These are phyloP conservation scores for Lepus oiostolus DNA, from an alignment of 2,797 vertebrate species.

Conservation along the genomic window DNA sequence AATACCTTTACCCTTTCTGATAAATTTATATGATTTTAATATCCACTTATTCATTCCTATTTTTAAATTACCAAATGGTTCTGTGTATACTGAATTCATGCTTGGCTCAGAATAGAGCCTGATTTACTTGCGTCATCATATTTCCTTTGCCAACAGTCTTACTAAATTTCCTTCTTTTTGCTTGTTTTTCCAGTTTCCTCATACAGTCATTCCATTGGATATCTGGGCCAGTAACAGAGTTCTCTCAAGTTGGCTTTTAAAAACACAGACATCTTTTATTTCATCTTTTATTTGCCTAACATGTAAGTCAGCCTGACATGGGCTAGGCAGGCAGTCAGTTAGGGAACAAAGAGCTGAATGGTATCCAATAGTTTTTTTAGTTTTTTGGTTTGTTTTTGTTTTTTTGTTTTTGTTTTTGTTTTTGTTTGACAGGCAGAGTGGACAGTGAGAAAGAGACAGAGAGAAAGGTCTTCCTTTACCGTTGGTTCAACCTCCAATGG, in stretches of 20 bases:
- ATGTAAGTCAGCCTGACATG: not conserved
- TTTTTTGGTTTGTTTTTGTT: too few species aligned
- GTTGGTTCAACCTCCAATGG: too few species aligned
- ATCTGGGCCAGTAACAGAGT: not conserved
- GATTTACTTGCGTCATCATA: not conserved
- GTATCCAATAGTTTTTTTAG: too few species aligned
- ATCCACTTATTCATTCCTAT: not conserved
- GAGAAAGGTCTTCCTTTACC: too few species aligned
- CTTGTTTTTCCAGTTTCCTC: not conserved
- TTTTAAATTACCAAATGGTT: not conserved
- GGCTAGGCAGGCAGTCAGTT: too few species aligned
- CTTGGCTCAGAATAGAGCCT: not conserved
- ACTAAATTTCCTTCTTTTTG: not conserved
- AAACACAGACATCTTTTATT: not conserved
- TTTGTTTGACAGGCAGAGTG: too few species aligned
- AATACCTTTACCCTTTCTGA: not conserved
- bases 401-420: too few species aligned
- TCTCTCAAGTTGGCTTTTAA: not conserved
- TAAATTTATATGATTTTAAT: not conserved
- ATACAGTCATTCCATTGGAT: not conserved
- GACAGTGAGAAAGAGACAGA: too few species aligned
- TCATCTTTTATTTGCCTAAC: not conserved
- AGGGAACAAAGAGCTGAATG: too few species aligned
- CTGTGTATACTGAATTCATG: not conserved
- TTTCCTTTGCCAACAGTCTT: not conserved